A percentile compares a stretch with the other conserved stretches of the same genome.
Evolutionary conservation across 2,113 vertebrate species (phyloP).

Genomic region (Malurus elegans): DNA sequence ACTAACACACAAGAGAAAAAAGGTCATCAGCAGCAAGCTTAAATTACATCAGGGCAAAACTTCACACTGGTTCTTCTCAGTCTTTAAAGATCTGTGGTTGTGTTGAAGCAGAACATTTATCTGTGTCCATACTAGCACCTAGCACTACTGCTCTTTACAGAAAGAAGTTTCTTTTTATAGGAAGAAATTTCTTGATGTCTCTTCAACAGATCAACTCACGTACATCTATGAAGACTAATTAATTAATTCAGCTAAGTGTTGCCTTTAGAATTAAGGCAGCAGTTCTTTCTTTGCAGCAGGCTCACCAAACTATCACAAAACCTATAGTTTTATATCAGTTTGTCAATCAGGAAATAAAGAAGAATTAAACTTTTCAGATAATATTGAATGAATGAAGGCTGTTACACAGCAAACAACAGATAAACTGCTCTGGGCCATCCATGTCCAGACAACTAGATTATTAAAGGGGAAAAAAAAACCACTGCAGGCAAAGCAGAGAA

Average conservation of each 20-base stretch:
- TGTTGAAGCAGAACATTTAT: neutral
- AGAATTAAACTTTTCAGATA: neutral
- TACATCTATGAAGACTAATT: conserved; percentile 18
- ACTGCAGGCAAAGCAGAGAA: neutral
- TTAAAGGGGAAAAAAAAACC: neutral
- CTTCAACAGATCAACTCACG: conserved; percentile 1
- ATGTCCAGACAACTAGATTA: neutral
- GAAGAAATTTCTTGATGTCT: neutral
- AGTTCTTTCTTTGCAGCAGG: neutral
- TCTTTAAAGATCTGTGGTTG: neutral
- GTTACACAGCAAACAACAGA: neutral
- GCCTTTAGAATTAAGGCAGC: conserved; percentile 3
- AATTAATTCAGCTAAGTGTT: conserved; percentile 19
- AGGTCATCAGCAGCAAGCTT: neutral
- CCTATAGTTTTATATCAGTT: neutral
- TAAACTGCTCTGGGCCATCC: neutral
- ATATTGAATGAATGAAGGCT: neutral
- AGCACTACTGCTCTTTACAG: neutral
- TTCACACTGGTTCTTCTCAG: neutral
- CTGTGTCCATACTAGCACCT: neutral
- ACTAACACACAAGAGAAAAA: neutral
- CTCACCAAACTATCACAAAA: neutral
- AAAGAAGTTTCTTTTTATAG: neutral
- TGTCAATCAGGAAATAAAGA: neutral
- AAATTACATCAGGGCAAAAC: neutral